A percentile compares a stretch with the other conserved stretches of the same genome.
phyloP scores from a whole-genome alignment of 2,113 vertebrate species.

The Ifrita kowaldi region DNA sequence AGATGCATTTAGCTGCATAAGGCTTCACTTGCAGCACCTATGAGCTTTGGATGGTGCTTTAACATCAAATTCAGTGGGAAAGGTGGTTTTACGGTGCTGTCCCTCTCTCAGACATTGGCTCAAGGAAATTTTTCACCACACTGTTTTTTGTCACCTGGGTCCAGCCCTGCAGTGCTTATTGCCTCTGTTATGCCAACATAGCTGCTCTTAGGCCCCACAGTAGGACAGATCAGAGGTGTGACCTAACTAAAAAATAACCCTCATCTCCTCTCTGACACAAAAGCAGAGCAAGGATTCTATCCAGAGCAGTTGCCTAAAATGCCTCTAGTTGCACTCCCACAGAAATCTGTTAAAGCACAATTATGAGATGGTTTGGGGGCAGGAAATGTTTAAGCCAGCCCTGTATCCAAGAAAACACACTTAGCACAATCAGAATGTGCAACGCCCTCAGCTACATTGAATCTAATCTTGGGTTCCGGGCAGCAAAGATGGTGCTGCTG shows the following conservation, averaged over 20 bases:
- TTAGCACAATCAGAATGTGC: background rate
- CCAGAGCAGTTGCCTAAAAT: background rate
- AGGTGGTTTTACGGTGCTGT: background rate
- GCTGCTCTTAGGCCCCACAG: background rate
- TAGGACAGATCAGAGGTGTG: background rate
- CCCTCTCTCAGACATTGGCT: background rate
- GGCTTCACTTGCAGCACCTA: background rate
- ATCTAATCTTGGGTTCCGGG: background rate
- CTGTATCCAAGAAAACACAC: background rate
- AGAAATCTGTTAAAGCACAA: background rate
- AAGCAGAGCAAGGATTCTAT: background rate
- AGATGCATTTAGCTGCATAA: background rate
- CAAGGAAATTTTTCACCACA: background rate
- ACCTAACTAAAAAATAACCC: background rate
- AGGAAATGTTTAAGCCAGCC: background rate
- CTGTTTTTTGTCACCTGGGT: background rate
- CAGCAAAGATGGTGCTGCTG: background rate
- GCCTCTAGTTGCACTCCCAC: background rate
- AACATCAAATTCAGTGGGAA: background rate
- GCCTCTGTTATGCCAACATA: background rate
- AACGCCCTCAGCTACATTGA: background rate
- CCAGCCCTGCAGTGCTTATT: background rate
- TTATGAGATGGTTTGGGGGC: background rate
- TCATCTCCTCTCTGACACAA: background rate
- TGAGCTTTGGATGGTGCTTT: background rate